Evolutionary conservation across 2,888 invertebrate species (phyloP).

Genomic region (Seladonia tumulorum): DNA sequence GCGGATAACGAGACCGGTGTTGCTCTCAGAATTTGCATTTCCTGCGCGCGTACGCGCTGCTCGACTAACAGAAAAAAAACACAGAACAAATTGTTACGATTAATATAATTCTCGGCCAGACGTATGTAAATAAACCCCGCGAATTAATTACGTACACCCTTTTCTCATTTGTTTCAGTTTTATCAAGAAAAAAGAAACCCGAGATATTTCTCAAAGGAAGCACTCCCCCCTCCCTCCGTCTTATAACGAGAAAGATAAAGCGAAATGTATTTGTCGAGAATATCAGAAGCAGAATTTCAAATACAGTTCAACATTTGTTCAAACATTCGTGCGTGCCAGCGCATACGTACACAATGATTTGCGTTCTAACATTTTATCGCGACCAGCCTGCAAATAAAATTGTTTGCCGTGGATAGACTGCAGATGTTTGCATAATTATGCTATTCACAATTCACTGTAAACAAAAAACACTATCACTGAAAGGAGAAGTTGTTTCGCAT

Average conservation of each 20-base stretch:
- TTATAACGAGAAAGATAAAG: neutral
- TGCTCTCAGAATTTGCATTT: neutral
- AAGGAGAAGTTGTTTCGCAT: neutral
- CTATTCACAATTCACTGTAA: neutral
- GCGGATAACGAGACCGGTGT: neutral
- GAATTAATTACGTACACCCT: neutral
- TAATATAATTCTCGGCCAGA: neutral
- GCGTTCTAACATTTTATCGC: neutral
- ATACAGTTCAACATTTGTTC: neutral
- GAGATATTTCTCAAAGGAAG: neutral
- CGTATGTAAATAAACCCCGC: neutral
- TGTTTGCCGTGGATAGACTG: neutral
- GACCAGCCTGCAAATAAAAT: neutral
- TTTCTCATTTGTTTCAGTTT: neutral
- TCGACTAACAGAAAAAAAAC: neutral
- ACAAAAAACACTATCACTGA: neutral
- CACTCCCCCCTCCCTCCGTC: too few relatives aligned
- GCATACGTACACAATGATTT: neutral
- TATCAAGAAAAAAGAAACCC: neutral
- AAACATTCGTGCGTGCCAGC: neutral
- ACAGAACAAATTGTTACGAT: neutral
- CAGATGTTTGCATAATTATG: neutral
- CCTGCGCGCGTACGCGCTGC: neutral
- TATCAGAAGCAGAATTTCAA: neutral
- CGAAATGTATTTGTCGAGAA: neutral